Evolutionary conservation across 2,888 invertebrate genomes (phyloP), one percentile per base, ranked within the genome.

Genomic region (Diplazon laetatorius): DNA sequence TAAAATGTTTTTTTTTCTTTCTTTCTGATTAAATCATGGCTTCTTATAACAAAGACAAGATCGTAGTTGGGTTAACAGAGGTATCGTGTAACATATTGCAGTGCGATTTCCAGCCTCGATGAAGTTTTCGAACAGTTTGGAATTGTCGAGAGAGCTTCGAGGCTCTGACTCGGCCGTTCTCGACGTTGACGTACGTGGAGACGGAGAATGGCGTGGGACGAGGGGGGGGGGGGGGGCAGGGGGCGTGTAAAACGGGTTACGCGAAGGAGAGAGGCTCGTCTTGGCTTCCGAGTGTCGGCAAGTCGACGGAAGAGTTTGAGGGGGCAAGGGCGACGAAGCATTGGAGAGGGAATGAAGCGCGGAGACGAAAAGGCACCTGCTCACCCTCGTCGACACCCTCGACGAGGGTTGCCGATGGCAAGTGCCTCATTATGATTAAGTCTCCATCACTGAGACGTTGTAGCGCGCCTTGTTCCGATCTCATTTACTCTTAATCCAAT

Each of bases 401-500:
- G 42, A 37, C 55, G 37, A 12, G 25, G 50, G 14, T 48, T 46
- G 35, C 55, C 22, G 46, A n/a, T 50, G 46, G 59, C 68, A 72
- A 68, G 73, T 52, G 69, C 44, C 69, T 73, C 73, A 65, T 78
- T 73, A 72, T 66, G 63, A 48, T 78, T 65, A 63, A 69, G 65
- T 69, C 63, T 69, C 63, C 69, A 63, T 78, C 73, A 69, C 35
- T 22, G 57, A 37, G 14, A 66, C 65, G 18, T 30, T 48, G 62
- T 50, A n/a, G n/a, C 42, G 22, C 42, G 18, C 68, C 10, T 44
- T 44, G 14, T 74, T 70, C 59, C 78, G 57, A 69, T 70, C 69
- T 73, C 65, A 78, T 78, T 78, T 70, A 37, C 69, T 69, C 69
- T 69, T 69, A 70, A 78, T 74, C 44, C 69, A 70, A 78, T 78